Base-by-base conservation (phyloP, 2,888 invertebrate genomes). In the Beris chalybata region DNA sequence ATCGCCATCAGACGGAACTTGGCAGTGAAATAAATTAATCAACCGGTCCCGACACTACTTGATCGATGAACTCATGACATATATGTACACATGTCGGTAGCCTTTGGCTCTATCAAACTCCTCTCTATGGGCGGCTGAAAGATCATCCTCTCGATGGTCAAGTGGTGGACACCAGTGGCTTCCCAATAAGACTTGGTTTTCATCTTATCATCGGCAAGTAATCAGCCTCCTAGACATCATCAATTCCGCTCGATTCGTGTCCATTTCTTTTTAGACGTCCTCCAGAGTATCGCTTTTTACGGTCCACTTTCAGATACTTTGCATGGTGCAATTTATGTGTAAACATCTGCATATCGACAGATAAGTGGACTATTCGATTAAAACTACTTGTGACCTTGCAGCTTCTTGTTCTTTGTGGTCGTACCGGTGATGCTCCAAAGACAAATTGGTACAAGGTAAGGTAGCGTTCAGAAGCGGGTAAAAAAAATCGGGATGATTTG, bases 31-130 rank as follows among this genome's bases (percentile, higher is more conserved):
- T 72, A 72, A 72, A 72, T 72, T 71, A 71, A 71, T 72, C 72
- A 72, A 70, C 67, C 69, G 68, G 69, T 70, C 68, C 22, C 71
- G 70, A 71, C 71, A 70, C 22, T 22, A 22, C 67, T 70, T 72
- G 72, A 72, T 72, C 70, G 72, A 72, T 72, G 72, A 72, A 72
- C 72, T 72, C 70, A 68, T 72, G 72, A 72, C 71, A 70, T 70
- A 68, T 45, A 58, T 31, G 45, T 53, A 22, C 15, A 15, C 15
- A 29, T 15, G 50, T 15, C 29, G 50, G 15, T 47, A 50, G 9
- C 4, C 22, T 50, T 38, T 38, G 9, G 38, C 9, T 13, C 4
- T 4, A 12, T 48, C 48, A 48, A 11, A n/a, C 5, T 48, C 48
- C 5, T 15, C 44, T 9, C 5, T 6, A 15, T 15, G 47, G n/a